Evolutionary conservation across 2,113 vertebrate species (phyloP).

Genomic region (Syngnathoides biaculeatus): DNA sequence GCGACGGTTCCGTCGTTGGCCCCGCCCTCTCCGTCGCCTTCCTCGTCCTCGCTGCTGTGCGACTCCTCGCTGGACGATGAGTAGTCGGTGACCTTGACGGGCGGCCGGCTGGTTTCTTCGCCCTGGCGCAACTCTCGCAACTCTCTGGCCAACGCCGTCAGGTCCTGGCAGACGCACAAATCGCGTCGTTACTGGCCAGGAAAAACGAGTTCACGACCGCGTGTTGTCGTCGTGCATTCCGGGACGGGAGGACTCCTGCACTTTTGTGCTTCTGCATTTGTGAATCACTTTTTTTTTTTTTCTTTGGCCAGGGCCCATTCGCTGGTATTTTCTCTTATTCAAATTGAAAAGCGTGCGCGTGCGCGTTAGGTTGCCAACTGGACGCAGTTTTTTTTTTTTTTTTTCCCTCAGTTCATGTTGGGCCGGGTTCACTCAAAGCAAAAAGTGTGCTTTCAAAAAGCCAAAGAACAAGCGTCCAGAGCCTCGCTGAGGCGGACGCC

Average conservation of each 20-base stretch:
- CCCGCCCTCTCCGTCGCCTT: slow-evolving; percentile 87
- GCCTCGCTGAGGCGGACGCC: not conserved
- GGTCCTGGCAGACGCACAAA: slow-evolving; percentile 74
- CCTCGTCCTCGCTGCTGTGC: slow-evolving; percentile 93
- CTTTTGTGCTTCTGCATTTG: too few species aligned
- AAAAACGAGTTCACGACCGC: not conserved
- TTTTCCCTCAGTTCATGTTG: too few species aligned
- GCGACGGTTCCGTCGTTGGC: slow-evolving; percentile 89
- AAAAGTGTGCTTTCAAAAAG: not conserved
- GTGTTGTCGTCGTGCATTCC: not conserved
- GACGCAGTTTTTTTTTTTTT: too few species aligned
- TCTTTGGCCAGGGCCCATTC: too few species aligned
- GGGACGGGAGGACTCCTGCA: not conserved
- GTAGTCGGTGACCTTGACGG: slow-evolving; percentile 97
- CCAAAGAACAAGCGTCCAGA: not conserved
- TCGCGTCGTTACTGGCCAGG: not conserved
- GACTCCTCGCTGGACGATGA: slow-evolving; percentile 98
- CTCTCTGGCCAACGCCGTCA: slow-evolving; percentile 96
- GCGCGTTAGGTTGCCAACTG: too few species aligned
- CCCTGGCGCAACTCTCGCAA: slow-evolving; percentile 90
- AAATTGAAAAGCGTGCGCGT: too few species aligned
- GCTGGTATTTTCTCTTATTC: too few species aligned
- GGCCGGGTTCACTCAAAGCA: not conserved
- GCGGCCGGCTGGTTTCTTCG: slow-evolving; percentile 90
- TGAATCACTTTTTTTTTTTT: too few species aligned